Conservation (phyloP, 2,797 vertebrate genomes). For the Pseudochaenichthys georgianus region DNA sequence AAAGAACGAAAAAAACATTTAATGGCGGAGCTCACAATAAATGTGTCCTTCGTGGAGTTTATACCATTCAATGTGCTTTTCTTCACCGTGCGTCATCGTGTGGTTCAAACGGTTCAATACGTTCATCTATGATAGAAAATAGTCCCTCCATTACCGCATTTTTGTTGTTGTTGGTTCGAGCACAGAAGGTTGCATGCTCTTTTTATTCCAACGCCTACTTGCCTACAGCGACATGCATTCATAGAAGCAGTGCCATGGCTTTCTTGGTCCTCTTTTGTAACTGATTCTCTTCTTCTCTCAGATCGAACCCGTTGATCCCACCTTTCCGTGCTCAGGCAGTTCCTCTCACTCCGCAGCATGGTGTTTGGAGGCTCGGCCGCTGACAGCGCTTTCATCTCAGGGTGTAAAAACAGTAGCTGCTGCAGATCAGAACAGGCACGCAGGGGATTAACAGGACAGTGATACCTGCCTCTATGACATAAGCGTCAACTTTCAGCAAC, state of each 20-base stretch:
- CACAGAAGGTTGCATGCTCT: conserved; percentile 20
- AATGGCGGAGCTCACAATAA: conserved; percentile 25
- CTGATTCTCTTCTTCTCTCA: conserved; percentile 20
- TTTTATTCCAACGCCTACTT: conserved; percentile 8
- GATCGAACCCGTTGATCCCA: conserved; percentile 38
- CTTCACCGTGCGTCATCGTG: conserved; percentile 48
- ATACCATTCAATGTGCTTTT: conserved; percentile 11
- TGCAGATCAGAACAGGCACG: conserved; percentile 49
- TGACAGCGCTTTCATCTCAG: conserved; percentile 55
- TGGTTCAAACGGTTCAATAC: background rate
- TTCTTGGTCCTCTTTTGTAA: background rate
- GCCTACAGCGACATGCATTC: background rate
- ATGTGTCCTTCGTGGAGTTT: conserved; percentile 32
- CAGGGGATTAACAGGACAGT: conserved; percentile 63
- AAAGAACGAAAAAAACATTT: conserved; percentile 38
- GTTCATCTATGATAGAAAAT: background rate
- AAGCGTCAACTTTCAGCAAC: conserved; percentile 45
- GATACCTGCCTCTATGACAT: conserved; percentile 64
- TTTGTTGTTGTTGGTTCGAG: conserved; percentile 23
- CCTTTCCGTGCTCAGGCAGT: conserved; percentile 18
- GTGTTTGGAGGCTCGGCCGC: conserved; percentile 27
- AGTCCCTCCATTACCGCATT: conserved; percentile 2
- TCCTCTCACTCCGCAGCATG: background rate
- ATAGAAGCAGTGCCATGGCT: background rate
- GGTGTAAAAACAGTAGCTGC: conserved; percentile 65